phyloP scores from a whole-genome alignment of 2,113 vertebrate species.

The Corvus cornix region DNA sequence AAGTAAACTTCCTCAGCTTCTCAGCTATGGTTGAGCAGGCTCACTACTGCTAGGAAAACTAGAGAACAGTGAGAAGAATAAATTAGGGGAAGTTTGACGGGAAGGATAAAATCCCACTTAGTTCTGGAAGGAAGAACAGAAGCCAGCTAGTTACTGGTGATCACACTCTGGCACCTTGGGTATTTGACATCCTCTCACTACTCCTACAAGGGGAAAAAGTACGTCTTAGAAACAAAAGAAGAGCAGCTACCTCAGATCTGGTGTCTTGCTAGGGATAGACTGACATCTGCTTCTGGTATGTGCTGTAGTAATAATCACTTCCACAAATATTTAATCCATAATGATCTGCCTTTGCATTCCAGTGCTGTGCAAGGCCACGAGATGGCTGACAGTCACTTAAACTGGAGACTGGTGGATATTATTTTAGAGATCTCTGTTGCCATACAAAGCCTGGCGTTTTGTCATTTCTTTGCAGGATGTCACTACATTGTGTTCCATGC shows the following conservation, averaged over 20 bases:
- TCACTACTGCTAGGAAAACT: neutral
- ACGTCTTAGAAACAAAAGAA: slow-evolving; percentile 1
- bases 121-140: neutral
- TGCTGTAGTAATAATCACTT: slow-evolving; percentile 12
- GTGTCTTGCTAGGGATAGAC: neutral
- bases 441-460: slow-evolving; percentile 20
- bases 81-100: neutral
- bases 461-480: slow-evolving; percentile 35
- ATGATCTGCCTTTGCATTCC: slow-evolving; percentile 6
- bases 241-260: slow-evolving; percentile 27
- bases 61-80: neutral
- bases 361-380: neutral
- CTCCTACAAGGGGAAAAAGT: neutral
- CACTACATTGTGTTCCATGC: slow-evolving; percentile 38
- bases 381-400: slow-evolving; percentile 4
- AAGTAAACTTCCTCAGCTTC: neutral
- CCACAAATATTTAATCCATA: slow-evolving; percentile 42
- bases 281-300: slow-evolving; percentile 18
- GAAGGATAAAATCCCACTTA: slow-evolving; percentile 1
- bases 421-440: slow-evolving; percentile 27
- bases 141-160: neutral
- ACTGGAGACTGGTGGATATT: slow-evolving; percentile 11
- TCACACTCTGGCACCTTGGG: neutral
- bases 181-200: slow-evolving; percentile 16
- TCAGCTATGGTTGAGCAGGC: neutral